Base-by-base conservation (phyloP, 2,113 vertebrate species). In the Chelonoidis abingdonii region DNA sequence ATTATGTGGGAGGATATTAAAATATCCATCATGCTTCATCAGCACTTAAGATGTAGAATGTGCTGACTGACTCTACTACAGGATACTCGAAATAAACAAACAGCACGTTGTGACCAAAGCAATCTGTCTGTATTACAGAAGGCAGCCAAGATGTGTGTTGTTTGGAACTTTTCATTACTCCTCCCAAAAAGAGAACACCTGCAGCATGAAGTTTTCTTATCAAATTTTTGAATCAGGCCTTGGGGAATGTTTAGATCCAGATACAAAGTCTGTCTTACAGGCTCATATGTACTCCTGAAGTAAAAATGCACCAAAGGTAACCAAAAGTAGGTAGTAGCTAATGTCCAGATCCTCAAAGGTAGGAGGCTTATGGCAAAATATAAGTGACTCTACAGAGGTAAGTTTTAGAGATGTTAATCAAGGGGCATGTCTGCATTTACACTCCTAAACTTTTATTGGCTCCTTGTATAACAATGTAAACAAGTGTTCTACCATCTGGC, bases 241-340 rank as follows among this genome's bases (percentile, higher is more conserved):
- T 80, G 52, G 86, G 49, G 22, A 84, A 88, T 91, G 69, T 13
- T 31, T 27, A 6, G 35, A 8, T 88, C 86, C 3, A 0, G 0
- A 53, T 29, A 49, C 29, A 86, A 62, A 31, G 4, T 81, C 54
- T 88, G 11, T 21, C 38, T 69, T 0, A 0, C 12, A 50, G 76
- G 25, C 11, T 92, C 3, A 52, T 12, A 12, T 3, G 8, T 49
- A n/a, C 8, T 54, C 87, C 59, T n/a, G 59, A 83, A 89, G 88
- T 25, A 80, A 93, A 89, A 16, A 78, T 0, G 1, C 47, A 50
- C 24, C 54, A 50, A 92, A 83, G 21, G 53, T 38, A 41, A 27
- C 38, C 59, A 87, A 35, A 5, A 89, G 12, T 16, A 22, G 1
- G 7, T 49, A 35, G 84, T 62, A 44, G 69, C 21, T 1, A 1